phyloP scores from a whole-genome alignment of 2,113 vertebrate genomes.

The Chionomys nivalis region DNA sequence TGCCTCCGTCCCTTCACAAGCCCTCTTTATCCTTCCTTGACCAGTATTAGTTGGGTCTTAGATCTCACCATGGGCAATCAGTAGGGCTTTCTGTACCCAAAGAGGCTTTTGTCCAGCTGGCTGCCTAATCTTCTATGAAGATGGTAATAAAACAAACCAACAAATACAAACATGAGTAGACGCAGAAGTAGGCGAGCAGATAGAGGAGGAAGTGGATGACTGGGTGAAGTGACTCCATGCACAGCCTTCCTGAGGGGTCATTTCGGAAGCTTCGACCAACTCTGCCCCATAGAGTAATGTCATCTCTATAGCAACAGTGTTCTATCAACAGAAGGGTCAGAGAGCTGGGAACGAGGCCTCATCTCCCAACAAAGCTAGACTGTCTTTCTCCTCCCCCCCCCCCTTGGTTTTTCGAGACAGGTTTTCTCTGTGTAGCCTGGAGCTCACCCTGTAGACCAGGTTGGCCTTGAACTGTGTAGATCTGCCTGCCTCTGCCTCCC shows the following conservation, averaged over 20 bases:
- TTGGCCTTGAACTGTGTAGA: too few species aligned
- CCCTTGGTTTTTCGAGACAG: background rate
- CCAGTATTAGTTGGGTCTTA: background rate
- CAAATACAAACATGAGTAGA: conserved; percentile 63
- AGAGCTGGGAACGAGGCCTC: background rate
- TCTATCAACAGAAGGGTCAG: background rate
- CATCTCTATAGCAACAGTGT: conserved; percentile 57
- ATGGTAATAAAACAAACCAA: conserved; percentile 60
- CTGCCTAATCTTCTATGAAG: conserved; percentile 50
- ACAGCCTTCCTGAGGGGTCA: background rate
- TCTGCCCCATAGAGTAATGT: background rate
- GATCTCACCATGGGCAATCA: background rate
- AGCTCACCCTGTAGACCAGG: too few species aligned
- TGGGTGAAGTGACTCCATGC: conserved; percentile 39
- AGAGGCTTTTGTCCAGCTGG: background rate
- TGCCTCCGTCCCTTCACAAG: background rate
- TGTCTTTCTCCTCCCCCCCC: background rate
- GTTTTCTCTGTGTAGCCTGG: too few species aligned
- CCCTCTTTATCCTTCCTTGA: too few species aligned
- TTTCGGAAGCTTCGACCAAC: background rate
- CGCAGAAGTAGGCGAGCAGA: conserved; percentile 63
- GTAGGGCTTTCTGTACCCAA: background rate
- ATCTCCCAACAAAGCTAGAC: background rate
- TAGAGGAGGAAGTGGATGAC: conserved; percentile 42
- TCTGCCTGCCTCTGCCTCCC: too few species aligned